Base-by-base conservation (phyloP, 2,888 invertebrate genomes). In the Orthonychiurus folsomi region DNA sequence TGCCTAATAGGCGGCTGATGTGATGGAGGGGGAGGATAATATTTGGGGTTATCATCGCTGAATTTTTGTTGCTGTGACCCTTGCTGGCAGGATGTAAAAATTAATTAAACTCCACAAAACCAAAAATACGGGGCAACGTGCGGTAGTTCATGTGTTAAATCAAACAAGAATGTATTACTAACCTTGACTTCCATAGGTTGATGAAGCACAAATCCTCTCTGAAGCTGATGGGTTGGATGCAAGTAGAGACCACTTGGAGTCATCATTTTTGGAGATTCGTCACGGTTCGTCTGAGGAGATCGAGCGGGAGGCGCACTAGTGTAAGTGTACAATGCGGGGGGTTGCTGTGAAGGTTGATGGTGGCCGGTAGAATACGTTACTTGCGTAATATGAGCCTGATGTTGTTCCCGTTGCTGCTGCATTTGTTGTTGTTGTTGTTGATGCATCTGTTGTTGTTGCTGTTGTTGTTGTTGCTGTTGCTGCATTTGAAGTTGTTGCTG, bases 241-340 rank as follows among this genome's bases (percentile, higher is more conserved):
- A 68, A 55, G 56, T 68, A 71, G 28, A 69, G 47, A 2, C 68
- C 68, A 27, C 55, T 21, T 15, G 28, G 59, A 21, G 67, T 65
- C 54, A 71, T 68, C 54, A 67, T 70, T 54, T 68, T 67, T 21
- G 68, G 68, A 64, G 69, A 71, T 28, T 73, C 74, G 2, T 73
- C 68, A 47, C 58, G 52, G 25, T 47, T 48, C 18, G 48, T 60
- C 28, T 72, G 67, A 3, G 69, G 69, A 9, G 73, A 66, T 3
- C 73, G 64, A 24, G 72, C 56, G 21, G 66, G 61, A 59, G 72
- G 56, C 62, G 70, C 61, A 67, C 78, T 74, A 2, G 78, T 74
- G 67, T 78, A 79, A 60, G 76, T 77, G 65, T 78, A 79, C 18
- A 78, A 76, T 37, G 76, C 76, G 64, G 77, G 77, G 47, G 74